Percentiles rank a stretch among this genome's conserved stretches.
phyloP scores from a whole-genome alignment of 2,888 invertebrate genomes.

The Notodonta dromedarius region DNA sequence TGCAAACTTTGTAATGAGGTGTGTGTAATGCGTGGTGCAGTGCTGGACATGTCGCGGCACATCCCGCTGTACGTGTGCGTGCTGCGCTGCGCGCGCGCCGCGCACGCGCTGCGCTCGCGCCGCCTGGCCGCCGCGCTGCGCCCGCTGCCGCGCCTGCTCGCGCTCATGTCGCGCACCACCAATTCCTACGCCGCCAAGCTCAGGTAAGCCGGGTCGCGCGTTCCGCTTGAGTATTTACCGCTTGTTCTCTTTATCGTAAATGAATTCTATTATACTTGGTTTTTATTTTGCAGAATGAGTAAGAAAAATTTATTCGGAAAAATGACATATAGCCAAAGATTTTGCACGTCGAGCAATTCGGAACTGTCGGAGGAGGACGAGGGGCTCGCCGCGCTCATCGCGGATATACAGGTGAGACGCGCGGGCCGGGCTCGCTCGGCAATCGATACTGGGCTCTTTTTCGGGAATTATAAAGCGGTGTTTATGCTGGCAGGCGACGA shows the following conservation, averaged over 20 bases:
- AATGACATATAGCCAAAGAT: slow-evolving; percentile 82
- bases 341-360: slow-evolving; percentile 73
- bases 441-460: no score
- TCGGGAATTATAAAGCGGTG: background rate
- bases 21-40: slow-evolving; percentile 58
- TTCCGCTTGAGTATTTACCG: no score
- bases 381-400: slow-evolving; percentile 94
- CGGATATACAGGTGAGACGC: slow-evolving; percentile 92
- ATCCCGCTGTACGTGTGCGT: slow-evolving; percentile 96
- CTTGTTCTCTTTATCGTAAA: no score
- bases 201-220: slow-evolving; percentile 73
- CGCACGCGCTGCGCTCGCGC: slow-evolving; percentile 89
- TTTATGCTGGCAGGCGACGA: slow-evolving; percentile 62
- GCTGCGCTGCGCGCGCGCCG: slow-evolving; percentile 90
- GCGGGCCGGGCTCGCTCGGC: no score
- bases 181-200: slow-evolving; percentile 95
- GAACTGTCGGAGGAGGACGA: slow-evolving; percentile 93
- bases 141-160: slow-evolving; percentile 90
- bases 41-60: slow-evolving; percentile 98
- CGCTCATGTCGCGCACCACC: slow-evolving; percentile 95
- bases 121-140: slow-evolving; percentile 80
- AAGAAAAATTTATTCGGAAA: slow-evolving; percentile 85
- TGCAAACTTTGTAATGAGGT: background rate
- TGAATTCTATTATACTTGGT: no score
- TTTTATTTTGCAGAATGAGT: slow-evolving; percentile 80